Evolutionary conservation across 2,888 invertebrate genomes (phyloP).

Genomic region (Exephanes ischioxanthus): DNA sequence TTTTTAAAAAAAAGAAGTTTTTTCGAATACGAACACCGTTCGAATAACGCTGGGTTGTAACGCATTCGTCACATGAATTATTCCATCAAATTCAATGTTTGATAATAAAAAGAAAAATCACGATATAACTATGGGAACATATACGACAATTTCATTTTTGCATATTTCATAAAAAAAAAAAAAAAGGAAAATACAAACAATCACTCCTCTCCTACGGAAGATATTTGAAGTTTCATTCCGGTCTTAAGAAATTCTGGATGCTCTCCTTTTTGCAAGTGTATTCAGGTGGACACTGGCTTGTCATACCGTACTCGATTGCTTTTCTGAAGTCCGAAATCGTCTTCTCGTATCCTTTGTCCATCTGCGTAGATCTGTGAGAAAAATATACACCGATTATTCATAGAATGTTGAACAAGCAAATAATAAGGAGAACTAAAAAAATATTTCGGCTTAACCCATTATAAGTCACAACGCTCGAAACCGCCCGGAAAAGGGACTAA

Average conservation of each 20-base stretch:
- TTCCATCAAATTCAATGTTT: conserved; percentile 52
- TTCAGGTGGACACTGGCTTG: conserved; percentile 80
- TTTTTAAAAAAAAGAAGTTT: not conserved
- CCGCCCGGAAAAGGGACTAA: too few species aligned
- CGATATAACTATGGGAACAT: not conserved
- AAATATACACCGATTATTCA: conserved; percentile 16
- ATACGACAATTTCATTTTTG: conserved; percentile 13
- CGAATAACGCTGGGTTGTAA: conserved; percentile 38
- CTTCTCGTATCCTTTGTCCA: conserved; percentile 88
- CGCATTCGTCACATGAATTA: conserved; percentile 21
- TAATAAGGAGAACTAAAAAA: conserved; percentile 16
- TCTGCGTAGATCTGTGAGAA: conserved; percentile 85
- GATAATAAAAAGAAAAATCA: conserved; percentile 44
- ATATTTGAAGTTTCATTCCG: conserved; percentile 65
- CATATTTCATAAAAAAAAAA: not conserved
- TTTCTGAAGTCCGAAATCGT: conserved; percentile 88
- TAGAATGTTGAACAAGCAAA: not conserved
- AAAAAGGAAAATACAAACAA: not conserved
- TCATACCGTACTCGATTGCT: conserved; percentile 89
- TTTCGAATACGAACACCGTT: conserved; percentile 44
- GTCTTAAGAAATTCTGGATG: conserved; percentile 79
- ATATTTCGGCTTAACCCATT: conserved; percentile 61
- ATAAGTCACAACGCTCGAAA: too few species aligned
- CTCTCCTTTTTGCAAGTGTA: conserved; percentile 82
- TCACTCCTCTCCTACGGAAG: not conserved